These are phyloP conservation scores for Venustaconcha ellipsiformis DNA, from an alignment of 1,140 invertebrate genomes.

Conservation along the genomic window DNA sequence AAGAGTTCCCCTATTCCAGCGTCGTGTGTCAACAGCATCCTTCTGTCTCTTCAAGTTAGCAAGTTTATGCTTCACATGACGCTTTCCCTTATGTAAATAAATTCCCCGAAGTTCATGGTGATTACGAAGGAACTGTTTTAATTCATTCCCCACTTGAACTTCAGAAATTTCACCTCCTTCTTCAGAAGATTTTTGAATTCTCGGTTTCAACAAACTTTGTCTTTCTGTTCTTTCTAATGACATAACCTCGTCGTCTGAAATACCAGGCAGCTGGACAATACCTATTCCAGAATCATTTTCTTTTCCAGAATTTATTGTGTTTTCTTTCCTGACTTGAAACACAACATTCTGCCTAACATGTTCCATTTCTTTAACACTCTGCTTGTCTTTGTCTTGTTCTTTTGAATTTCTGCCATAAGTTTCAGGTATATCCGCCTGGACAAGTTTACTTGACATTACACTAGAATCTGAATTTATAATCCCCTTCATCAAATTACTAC, in stretches of 20 bases:
- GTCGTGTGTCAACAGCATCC: slow-evolving; percentile 43
- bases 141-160: slow-evolving; percentile 41
- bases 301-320: no score
- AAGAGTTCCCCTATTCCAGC: slow-evolving; percentile 49
- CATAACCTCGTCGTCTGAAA: background rate
- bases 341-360: no score
- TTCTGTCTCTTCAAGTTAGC: slow-evolving; percentile 38
- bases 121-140: slow-evolving; percentile 46
- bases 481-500: no score
- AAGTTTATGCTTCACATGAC: slow-evolving; percentile 48
- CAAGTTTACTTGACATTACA: no score
- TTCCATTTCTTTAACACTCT: no score
- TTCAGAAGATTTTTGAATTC: slow-evolving; percentile 23
- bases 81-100: slow-evolving; percentile 57
- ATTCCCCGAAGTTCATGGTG: slow-evolving; percentile 52
- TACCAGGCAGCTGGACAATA: background rate
- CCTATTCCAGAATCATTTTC: no score
- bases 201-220: background rate
- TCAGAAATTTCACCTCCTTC: slow-evolving; percentile 36
- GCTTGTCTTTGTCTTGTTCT: no score
- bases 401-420: no score
- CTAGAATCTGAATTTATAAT: no score
- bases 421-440: no score
- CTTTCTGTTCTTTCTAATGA: slow-evolving; percentile 1
- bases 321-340: no score